A percentile compares a stretch with the other conserved stretches of the same genome.
Evolutionary conservation across 1,140 invertebrate genomes (phyloP).

Genomic region (Bombus waltoni): DNA sequence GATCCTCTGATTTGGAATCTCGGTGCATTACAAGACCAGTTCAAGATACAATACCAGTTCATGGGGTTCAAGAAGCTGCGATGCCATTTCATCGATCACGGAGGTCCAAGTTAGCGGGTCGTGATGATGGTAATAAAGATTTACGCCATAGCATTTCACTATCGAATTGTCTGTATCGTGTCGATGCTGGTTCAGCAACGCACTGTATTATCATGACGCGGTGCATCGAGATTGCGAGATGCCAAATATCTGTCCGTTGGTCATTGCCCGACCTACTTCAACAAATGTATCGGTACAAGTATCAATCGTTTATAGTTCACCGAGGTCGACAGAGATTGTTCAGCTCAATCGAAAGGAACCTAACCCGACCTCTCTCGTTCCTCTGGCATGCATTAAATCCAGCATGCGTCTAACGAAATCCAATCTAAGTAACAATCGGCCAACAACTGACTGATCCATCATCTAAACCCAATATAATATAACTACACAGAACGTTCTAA

Average conservation of each 20-base stretch:
- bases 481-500: neutral
- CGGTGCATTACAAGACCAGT: neutral
- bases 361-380: constrained; percentile 23
- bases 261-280: constrained; percentile 55
- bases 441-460: neutral
- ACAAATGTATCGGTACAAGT: constrained; percentile 23
- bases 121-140: constrained; percentile 56
- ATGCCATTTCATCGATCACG: constrained; percentile 51
- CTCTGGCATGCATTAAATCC: constrained; percentile 8
- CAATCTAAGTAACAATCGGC: neutral
- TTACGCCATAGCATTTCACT: constrained; percentile 29
- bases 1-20: neutral
- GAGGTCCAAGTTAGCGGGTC: constrained; percentile 1
- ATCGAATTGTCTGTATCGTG: neutral
- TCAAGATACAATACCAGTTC: neutral
- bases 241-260: constrained; percentile 41
- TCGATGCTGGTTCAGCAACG: neutral
- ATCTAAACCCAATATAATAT: neutral
- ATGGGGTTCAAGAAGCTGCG: constrained; percentile 28
- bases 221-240: constrained; percentile 32
- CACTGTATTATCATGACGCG: neutral
- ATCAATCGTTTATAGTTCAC: constrained; percentile 40
- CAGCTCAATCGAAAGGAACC: constrained; percentile 36
- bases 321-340: constrained; percentile 48
- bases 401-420: constrained; percentile 25